Base-by-base conservation (phyloP, 2,113 vertebrate genomes). In the Edolisoma coerulescens region DNA sequence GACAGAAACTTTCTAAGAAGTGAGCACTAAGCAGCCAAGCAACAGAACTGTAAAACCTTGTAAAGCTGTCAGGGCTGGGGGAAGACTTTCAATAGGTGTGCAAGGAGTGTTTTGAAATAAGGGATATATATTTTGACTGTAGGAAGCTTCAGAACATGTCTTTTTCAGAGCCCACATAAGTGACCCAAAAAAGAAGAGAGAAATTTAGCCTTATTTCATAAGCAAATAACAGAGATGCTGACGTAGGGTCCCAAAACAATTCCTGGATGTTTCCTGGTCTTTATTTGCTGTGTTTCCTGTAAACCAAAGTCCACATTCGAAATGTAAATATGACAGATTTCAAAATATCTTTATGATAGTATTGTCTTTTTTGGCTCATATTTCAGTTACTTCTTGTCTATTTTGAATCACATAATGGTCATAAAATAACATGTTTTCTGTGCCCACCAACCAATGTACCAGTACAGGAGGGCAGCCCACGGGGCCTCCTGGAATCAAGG, bases 61-160 rank as follows among this genome's bases (percentile, higher is more conserved):
- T 49, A 7, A 68, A 76, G 47, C 6, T 74, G 6, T 45, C 0
- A 1, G 20, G 27, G 2, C 0, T 3, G 0, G 2, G 32, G 12
- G 13, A 20, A 37, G 27, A 54, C 6, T 81, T 89, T 26, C 13
- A 70, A 4, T 16, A 63, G 11, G 18, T 68, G 35, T 71, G 13
- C 16, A 71, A 27, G 13, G 16, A 54, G 33, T 54, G 7, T 13
- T 85, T 79, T 52, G 45, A 67, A 67, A 47, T 24, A 37, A 35
- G 23, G 83, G 94, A 76, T 49, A 35, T 5, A 7, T n/a, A 18
- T 52, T 71, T 68, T 56, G 19, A 73, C 32, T 45, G 7, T 41
- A 64, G 41, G 41, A 90, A 71, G 14, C 45, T 37, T 75, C 61
- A 74, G 49, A 50, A 49, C 6, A 6, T 17, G 28, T 50, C 11